Conservation (phyloP, 2,888 invertebrate genomes). For the Ophion ventricosus region DNA sequence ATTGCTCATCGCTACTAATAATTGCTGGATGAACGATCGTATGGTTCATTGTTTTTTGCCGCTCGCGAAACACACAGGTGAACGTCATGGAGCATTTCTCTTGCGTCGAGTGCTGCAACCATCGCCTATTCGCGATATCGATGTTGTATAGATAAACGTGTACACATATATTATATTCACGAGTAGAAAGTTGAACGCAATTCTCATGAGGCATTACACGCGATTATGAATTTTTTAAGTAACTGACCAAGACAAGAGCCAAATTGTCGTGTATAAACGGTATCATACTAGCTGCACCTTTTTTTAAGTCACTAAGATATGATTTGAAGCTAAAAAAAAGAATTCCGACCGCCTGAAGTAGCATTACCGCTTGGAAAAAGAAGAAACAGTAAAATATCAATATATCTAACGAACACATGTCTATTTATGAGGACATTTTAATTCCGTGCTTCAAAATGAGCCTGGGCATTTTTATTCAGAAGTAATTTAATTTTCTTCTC, state of each 20-base stretch:
- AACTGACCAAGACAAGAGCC: slow-evolving; percentile 16
- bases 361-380: no score
- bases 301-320: not conserved
- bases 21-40: slow-evolving; percentile 26
- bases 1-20: slow-evolving; percentile 30
- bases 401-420: no score
- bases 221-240: slow-evolving; percentile 35
- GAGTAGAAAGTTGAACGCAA: slow-evolving; percentile 54
- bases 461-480: not conserved
- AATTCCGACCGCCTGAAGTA: not conserved
- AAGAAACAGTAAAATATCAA: no score
- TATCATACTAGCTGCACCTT: not conserved
- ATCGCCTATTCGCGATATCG: slow-evolving; percentile 51
- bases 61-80: slow-evolving; percentile 49
- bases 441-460: not conserved
- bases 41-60: slow-evolving; percentile 55
- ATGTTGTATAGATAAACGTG: slow-evolving; percentile 23
- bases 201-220: slow-evolving; percentile 38
- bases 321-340: not conserved
- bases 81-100: slow-evolving; percentile 53
- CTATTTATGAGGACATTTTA: not conserved
- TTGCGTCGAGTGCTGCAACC: slow-evolving; percentile 41
- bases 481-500: not conserved
- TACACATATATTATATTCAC: slow-evolving; percentile 29
- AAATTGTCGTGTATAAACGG: not conserved